Conservation (phyloP, 2,797 vertebrate genomes). For the Mareca penelope region DNA sequence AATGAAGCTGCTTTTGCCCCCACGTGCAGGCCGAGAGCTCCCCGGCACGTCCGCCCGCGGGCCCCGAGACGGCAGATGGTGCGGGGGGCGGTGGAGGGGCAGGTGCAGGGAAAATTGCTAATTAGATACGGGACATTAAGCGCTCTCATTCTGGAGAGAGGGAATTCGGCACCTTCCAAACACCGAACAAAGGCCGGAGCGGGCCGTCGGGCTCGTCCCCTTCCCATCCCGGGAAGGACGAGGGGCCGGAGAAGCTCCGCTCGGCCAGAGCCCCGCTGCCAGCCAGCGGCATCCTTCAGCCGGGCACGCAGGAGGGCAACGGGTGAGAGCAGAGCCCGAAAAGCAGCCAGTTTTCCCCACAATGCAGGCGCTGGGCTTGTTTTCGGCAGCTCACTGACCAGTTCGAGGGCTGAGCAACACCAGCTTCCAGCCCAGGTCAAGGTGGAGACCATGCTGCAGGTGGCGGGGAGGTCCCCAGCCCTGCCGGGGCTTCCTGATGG, state of each 20-base stretch:
- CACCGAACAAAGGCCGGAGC: neutral
- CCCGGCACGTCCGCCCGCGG: neutral
- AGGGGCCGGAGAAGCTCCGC: neutral
- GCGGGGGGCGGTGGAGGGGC: conserved; percentile 11
- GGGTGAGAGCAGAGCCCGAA: neutral
- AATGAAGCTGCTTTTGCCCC: neutral
- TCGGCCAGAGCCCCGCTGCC: neutral
- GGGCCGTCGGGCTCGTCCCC: neutral
- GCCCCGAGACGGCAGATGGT: conserved; percentile 72
- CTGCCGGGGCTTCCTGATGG: neutral
- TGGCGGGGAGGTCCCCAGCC: neutral
- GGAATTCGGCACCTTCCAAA: neutral
- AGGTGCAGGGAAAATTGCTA: conserved; percentile 69
- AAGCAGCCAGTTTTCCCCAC: neutral
- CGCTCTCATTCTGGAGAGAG: conserved; percentile 30
- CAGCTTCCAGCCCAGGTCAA: neutral
- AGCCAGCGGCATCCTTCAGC: neutral
- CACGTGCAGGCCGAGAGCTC: neutral
- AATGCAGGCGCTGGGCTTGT: neutral
- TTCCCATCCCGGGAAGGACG: neutral
- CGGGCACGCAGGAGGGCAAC: fast-evolving
- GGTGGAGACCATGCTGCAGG: neutral
- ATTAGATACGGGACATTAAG: conserved; percentile 62
- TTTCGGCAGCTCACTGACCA: neutral
- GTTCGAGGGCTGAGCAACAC: neutral